phyloP scores from a whole-genome alignment of 2,113 vertebrate genomes.

The Stigmatopora argus region DNA sequence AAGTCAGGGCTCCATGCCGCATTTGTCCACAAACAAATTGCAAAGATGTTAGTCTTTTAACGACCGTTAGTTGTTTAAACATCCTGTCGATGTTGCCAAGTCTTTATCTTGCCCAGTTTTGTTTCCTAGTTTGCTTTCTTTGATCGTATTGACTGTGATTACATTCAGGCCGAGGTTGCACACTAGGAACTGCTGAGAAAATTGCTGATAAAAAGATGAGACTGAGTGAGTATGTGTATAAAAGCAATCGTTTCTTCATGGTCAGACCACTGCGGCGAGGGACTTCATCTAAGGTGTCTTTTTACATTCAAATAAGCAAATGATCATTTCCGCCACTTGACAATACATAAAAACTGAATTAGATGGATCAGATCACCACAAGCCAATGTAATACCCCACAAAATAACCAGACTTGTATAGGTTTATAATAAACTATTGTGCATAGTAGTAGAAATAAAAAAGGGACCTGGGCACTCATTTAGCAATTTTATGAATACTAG shows the following conservation, averaged over 20 bases:
- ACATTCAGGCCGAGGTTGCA: not conserved
- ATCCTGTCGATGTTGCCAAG: not conserved
- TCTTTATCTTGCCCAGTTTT: not conserved
- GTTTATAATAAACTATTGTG: too few species aligned
- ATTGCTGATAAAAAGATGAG: not conserved
- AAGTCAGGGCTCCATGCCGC: not conserved
- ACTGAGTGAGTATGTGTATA: not conserved
- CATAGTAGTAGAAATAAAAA: not conserved
- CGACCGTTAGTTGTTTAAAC: not conserved
- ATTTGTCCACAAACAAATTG: not conserved
- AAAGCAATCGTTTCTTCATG: not conserved
- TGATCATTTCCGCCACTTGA: not conserved
- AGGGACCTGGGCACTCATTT: slow-evolving; percentile 3
- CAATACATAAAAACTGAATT: not conserved
- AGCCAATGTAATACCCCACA: not conserved
- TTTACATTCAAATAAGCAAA: not conserved
- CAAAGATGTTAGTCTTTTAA: not conserved
- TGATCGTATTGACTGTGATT: not conserved
- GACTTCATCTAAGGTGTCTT: not conserved
- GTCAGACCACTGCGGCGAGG: not conserved
- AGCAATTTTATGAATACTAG: not conserved
- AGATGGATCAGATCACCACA: not conserved
- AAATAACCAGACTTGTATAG: too few species aligned
- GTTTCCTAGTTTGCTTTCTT: not conserved
- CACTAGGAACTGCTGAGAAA: not conserved